Evolutionary conservation across 2,113 vertebrate genomes (phyloP).

Genomic region (Cairina moschata): DNA sequence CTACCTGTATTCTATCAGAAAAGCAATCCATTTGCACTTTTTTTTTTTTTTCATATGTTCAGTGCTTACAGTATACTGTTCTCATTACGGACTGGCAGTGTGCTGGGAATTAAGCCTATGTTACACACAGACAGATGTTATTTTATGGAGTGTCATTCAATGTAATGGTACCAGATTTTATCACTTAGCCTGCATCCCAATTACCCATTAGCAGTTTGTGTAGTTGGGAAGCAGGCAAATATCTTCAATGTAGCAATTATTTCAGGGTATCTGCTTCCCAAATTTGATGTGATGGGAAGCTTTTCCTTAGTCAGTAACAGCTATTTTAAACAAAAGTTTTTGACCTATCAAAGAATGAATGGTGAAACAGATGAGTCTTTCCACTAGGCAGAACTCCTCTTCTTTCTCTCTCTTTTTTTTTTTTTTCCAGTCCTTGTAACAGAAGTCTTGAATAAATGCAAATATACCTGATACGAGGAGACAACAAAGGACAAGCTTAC

Average conservation of each 20-base stretch:
- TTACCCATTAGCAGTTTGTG: conserved; percentile 17
- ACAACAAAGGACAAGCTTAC: background rate
- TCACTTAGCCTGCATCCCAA: conserved; percentile 31
- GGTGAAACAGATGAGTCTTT: background rate
- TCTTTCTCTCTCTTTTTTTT: background rate
- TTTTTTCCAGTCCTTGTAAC: background rate
- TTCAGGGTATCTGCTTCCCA: background rate
- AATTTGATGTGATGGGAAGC: background rate
- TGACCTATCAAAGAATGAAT: background rate
- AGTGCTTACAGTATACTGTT: background rate
- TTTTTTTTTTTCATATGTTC: background rate
- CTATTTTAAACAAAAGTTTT: background rate
- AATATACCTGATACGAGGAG: background rate
- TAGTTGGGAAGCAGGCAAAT: conserved; percentile 8
- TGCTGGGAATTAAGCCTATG: conserved; percentile 19
- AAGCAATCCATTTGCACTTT: background rate
- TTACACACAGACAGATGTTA: conserved; percentile 28
- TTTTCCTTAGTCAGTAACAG: background rate
- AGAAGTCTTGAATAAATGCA: background rate
- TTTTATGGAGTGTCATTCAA: conserved; percentile 50
- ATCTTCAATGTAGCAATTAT: background rate
- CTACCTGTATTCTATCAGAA: background rate
- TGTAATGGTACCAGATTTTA: conserved; percentile 29
- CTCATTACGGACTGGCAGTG: conserved; percentile 19
- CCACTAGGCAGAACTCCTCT: background rate